Evolutionary conservation across 1,140 invertebrate species (phyloP), one percentile per base, ranked within the genome.

Genomic region (Pissodes strobi): DNA sequence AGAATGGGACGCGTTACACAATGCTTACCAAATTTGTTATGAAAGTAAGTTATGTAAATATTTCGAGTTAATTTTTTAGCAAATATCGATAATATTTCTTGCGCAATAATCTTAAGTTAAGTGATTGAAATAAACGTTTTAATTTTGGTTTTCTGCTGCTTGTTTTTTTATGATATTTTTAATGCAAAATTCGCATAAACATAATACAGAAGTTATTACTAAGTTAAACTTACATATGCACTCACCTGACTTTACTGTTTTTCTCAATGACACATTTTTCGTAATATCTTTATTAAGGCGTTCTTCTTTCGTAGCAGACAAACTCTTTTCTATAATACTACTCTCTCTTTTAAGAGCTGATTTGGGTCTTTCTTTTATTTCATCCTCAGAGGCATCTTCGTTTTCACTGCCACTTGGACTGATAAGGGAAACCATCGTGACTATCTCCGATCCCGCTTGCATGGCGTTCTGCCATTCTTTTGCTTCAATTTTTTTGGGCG

Each of bases 401-500:
- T 76, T 80, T 9, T 84, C 83, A 60, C 83, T 84, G 10, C 80
- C 82, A 0, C 80, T 79, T 0, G 83, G 82, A 63, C 82, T 83
- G 2, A 84, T 73, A 4, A 84, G 65, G 0, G 83, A 84, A 0
- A 84, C 83, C 83, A 85, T 84, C 0, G 84, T 84, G 1, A 83
- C 75, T 2, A 84, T 77, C 23, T 84, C 83, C 0, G 64, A 19
- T 1, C 63, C 51, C 17, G 64, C 64, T 43, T 56, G 23, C 39
- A 66, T 23, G 21, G 46, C 56, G 53, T 60, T 56, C 39, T 60
- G 52, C 64, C 49, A 59, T 25, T 64, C 48, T 59, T 63, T 66
- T 6, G 48, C 22, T 48, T 67, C 52, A 21, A 66, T 46, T 55
- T 66, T 48, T 25, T 9, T 17, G 25, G 12, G n/a, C n/a, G 21